Evolutionary conservation across 1,140 invertebrate genomes (phyloP).

Genomic region (Hormaphis cornu): DNA sequence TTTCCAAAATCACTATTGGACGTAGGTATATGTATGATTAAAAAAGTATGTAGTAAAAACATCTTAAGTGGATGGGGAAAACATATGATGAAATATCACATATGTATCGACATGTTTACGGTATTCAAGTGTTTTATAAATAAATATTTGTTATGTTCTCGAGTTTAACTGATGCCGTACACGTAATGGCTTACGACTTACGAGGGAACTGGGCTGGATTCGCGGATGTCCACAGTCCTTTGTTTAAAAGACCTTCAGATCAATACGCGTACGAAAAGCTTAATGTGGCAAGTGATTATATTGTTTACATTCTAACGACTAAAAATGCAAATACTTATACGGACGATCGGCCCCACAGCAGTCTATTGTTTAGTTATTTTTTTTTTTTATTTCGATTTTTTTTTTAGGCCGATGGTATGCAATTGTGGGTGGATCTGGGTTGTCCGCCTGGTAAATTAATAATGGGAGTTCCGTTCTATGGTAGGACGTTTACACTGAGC

Average conservation of each 20-base stretch:
- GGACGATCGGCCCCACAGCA: background rate
- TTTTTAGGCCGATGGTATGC: slow-evolving; percentile 66
- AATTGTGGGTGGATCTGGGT: slow-evolving; percentile 76
- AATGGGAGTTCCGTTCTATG: slow-evolving; percentile 53
- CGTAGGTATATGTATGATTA: too few species aligned
- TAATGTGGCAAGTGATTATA: slow-evolving; percentile 61
- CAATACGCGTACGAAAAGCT: slow-evolving; percentile 79
- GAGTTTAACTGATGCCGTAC: slow-evolving; percentile 60
- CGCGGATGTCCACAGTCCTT: slow-evolving; percentile 74
- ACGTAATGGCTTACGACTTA: slow-evolving; percentile 85
- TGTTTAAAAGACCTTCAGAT: slow-evolving; percentile 73
- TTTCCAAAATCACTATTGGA: too few species aligned
- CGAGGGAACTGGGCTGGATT: slow-evolving; percentile 85
- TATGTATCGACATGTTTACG: too few species aligned
- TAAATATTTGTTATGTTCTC: background rate
- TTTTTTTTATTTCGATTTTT: background rate
- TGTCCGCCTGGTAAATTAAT: slow-evolving; percentile 78
- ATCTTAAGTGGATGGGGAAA: too few species aligned
- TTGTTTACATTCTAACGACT: background rate
- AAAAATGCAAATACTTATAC: background rate
- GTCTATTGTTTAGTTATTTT: background rate
- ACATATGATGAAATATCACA: too few species aligned
- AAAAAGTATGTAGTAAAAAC: too few species aligned
- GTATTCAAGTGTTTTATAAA: too few species aligned
- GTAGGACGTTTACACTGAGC: slow-evolving; percentile 46